phyloP scores from a whole-genome alignment of 2,888 invertebrate genomes.

The Spisula subtruncata region DNA sequence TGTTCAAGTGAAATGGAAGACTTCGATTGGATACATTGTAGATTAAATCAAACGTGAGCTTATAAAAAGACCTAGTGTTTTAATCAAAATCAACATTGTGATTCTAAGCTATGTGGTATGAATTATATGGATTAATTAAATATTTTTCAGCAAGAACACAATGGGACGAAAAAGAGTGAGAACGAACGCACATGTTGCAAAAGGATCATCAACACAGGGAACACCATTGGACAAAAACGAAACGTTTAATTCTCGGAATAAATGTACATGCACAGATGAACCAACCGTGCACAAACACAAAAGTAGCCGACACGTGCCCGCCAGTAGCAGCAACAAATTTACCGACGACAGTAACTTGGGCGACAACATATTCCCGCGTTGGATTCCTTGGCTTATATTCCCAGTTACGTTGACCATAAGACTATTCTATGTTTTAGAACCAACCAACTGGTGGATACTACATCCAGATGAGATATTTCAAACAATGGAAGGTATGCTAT shows the following conservation, averaged over 20 bases:
- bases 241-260: neutral
- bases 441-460: constrained; percentile 82
- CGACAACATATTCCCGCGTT: constrained; percentile 62
- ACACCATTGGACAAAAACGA: neutral
- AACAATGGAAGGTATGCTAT: constrained; percentile 84
- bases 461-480: constrained; percentile 85
- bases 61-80: neutral
- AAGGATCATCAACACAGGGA: neutral
- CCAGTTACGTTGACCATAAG: constrained; percentile 74
- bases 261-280: neutral
- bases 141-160: neutral
- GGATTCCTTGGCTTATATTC: constrained; percentile 75
- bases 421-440: constrained; percentile 74
- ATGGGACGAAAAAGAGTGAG: constrained; percentile 11
- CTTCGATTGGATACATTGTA: neutral
- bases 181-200: neutral
- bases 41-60: neutral
- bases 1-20: neutral
- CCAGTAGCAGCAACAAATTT: neutral
- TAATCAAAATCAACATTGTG: too few species aligned
- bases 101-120: neutral
- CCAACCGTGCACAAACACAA: neutral
- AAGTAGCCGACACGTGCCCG: neutral
- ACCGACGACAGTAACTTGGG: neutral
- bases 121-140: neutral